Percentiles rank a stretch among this genome's conserved stretches.
Conservation (phyloP, 2,888 invertebrate species). For the Morpho deidamia region DNA sequence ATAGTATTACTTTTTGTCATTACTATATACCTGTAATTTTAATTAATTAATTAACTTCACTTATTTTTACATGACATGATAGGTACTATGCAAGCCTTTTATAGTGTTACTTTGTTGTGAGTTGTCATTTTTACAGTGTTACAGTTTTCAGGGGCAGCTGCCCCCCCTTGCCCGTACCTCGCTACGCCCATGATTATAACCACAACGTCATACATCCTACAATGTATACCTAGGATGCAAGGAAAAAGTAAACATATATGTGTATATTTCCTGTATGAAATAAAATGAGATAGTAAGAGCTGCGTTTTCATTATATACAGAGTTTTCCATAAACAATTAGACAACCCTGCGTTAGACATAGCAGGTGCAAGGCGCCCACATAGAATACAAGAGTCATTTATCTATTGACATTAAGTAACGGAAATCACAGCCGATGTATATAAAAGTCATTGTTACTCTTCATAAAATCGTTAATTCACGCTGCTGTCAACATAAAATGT, state of each 20-base stretch:
- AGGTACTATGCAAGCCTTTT: no score
- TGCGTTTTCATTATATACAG: background rate
- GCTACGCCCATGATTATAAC: no score
- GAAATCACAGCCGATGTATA: slow-evolving; percentile 32
- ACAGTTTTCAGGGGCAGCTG: no score
- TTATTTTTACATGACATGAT: no score
- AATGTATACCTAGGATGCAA: no score
- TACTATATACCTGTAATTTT: no score
- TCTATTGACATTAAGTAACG: slow-evolving; percentile 49
- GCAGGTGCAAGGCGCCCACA: slow-evolving; percentile 62
- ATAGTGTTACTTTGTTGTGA: no score
- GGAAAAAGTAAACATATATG: background rate
- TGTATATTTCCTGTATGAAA: background rate
- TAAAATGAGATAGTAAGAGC: background rate
- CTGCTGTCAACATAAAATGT: slow-evolving; percentile 8
- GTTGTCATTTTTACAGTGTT: no score
- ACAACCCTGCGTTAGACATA: slow-evolving; percentile 26
- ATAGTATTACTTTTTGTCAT: no score
- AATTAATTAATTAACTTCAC: no score
- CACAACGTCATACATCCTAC: no score
- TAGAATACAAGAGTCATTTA: slow-evolving; percentile 36
- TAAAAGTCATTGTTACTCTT: slow-evolving; percentile 21
- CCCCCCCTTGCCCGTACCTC: no score
- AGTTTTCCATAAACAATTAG: background rate
- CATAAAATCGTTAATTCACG: slow-evolving; percentile 19